Conservation (phyloP, 2,888 invertebrate genomes). For the Mantis religiosa region DNA sequence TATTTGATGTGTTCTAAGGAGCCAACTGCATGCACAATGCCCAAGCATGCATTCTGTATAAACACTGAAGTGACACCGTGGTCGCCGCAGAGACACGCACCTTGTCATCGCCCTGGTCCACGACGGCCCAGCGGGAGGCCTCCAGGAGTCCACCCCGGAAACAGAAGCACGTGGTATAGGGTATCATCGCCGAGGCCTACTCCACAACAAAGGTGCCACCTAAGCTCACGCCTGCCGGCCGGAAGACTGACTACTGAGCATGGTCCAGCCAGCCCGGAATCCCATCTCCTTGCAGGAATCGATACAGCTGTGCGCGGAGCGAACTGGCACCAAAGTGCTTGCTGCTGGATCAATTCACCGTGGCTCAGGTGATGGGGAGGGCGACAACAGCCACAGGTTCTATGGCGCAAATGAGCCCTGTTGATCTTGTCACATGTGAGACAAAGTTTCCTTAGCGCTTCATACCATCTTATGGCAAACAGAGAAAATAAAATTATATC, state of each 20-base stretch:
- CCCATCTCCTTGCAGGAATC: neutral
- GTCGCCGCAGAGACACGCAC: neutral
- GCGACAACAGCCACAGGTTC: too few species aligned
- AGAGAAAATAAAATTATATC: too few species aligned
- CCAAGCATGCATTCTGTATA: too few species aligned
- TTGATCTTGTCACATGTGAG: too few species aligned
- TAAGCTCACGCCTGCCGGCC: neutral
- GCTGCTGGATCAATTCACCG: neutral
- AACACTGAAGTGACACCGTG: too few species aligned
- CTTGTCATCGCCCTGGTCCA: conserved; percentile 30
- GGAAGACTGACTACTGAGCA: neutral
- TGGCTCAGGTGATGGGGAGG: neutral
- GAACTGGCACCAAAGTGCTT: neutral
- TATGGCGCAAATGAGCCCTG: too few species aligned
- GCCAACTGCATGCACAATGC: too few species aligned
- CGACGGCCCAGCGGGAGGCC: conserved; percentile 37
- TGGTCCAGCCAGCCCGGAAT: neutral
- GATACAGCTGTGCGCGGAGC: neutral
- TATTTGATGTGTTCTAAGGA: too few species aligned
- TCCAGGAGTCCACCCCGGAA: conserved; percentile 35
- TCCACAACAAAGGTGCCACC: neutral
- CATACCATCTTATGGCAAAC: too few species aligned
- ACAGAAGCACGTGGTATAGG: conserved; percentile 40
- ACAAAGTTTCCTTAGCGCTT: too few species aligned
- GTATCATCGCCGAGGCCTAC: conserved; percentile 35